Evolutionary conservation across 2,888 invertebrate genomes (phyloP).

Genomic region (Epirrhoe tristata): DNA sequence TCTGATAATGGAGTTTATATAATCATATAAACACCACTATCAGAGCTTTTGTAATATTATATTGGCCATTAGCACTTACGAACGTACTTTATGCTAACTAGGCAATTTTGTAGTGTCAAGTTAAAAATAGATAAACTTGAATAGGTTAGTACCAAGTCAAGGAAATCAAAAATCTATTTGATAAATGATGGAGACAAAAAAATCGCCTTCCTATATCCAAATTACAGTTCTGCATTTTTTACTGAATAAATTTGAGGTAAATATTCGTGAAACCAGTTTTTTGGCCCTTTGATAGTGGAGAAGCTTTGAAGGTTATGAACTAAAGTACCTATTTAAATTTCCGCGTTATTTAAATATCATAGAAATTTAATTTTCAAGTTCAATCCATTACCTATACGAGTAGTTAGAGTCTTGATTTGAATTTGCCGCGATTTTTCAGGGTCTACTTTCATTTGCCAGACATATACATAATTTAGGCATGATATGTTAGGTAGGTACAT

Average conservation of each 20-base stretch:
- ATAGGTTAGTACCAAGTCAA: constrained; percentile 28
- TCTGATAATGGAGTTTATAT: too few species aligned
- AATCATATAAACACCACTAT: too few species aligned
- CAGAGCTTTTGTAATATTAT: too few species aligned
- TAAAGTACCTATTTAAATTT: constrained; percentile 33
- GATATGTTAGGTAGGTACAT: too few species aligned
- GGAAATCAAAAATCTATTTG: constrained; percentile 38
- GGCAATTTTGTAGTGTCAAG: constrained; percentile 7
- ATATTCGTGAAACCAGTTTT: constrained; percentile 45
- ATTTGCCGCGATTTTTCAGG: too few species aligned
- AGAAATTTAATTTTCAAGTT: background rate
- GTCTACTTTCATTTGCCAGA: too few species aligned
- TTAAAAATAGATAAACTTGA: constrained; percentile 22
- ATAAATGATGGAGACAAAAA: constrained; percentile 36
- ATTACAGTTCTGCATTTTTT: constrained; percentile 37
- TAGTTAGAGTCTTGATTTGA: too few species aligned
- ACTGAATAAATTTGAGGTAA: constrained; percentile 27
- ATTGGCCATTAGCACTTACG: too few species aligned
- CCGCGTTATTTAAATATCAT: constrained; percentile 33
- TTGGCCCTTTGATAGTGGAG: constrained; percentile 51
- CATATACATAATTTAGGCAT: too few species aligned
- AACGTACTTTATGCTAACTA: background rate
- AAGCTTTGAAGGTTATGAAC: constrained; percentile 47
- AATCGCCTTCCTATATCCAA: constrained; percentile 39
- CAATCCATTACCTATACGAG: background rate